Evolutionary conservation across 2,113 vertebrate species (phyloP).

Genomic region (Myrmophylax atrothorax): DNA sequence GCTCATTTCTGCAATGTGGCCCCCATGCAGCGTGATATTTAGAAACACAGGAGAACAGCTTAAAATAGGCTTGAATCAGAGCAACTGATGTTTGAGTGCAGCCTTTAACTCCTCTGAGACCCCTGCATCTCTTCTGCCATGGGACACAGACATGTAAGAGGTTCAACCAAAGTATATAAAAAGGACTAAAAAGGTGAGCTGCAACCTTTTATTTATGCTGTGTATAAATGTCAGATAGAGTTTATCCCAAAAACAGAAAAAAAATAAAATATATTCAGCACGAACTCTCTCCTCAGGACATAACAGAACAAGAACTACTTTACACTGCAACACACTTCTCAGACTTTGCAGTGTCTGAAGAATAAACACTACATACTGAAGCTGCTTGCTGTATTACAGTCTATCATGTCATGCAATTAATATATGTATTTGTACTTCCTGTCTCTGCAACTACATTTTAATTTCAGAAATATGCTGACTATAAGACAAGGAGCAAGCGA

Average conservation of each 20-base stretch:
- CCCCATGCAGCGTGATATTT: background rate
- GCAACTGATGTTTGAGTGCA: background rate
- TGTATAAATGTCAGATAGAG: background rate
- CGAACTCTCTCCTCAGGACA: background rate
- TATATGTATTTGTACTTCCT: background rate
- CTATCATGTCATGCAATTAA: background rate
- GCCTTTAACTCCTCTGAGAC: background rate
- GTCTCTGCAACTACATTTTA: background rate
- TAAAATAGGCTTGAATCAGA: background rate
- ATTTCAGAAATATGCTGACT: conserved; percentile 23
- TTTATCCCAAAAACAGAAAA: background rate
- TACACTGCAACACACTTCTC: background rate
- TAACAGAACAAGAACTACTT: background rate
- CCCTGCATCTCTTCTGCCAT: background rate
- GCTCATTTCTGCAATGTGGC: background rate
- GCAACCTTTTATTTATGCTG: background rate
- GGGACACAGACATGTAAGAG: background rate
- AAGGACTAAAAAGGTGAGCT: background rate
- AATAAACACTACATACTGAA: background rate
- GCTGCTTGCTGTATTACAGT: background rate
- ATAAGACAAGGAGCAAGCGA: background rate
- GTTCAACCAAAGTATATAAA: background rate
- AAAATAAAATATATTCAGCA: background rate
- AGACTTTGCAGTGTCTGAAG: background rate
- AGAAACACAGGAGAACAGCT: background rate